phyloP scores from a whole-genome alignment of 1,140 invertebrate genomes.

The Brachionus plicatilis region DNA sequence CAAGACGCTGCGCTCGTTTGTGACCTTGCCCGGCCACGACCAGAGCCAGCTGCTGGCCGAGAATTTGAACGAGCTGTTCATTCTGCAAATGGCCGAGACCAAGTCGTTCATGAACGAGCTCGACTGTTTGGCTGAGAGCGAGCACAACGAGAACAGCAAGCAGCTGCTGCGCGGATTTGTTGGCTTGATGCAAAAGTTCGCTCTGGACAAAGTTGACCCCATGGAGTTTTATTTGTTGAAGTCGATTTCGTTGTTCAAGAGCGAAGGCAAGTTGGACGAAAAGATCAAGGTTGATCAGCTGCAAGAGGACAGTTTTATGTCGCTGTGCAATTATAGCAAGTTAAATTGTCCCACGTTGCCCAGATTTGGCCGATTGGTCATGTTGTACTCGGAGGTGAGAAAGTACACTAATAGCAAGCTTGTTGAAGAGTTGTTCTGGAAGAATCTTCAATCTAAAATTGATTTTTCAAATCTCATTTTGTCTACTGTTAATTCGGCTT shows the following conservation, averaged over 20 bases:
- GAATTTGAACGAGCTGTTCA: slow-evolving; percentile 17
- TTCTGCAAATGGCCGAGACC: slow-evolving; percentile 37
- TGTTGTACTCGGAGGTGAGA: slow-evolving; percentile 6
- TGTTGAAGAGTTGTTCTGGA: slow-evolving; percentile 9
- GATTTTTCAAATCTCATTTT: slow-evolving; percentile 5
- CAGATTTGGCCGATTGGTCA: background rate
- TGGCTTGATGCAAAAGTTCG: background rate
- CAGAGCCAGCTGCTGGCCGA: background rate
- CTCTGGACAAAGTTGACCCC: slow-evolving; percentile 17
- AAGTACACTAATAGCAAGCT: slow-evolving; percentile 9
- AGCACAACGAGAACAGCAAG: background rate
- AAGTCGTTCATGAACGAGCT: slow-evolving; percentile 1
- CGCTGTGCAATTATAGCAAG: slow-evolving; percentile 33
- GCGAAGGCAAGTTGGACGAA: background rate
- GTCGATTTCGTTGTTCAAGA: slow-evolving; percentile 33
- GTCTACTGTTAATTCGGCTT: background rate
- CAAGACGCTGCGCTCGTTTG: background rate
- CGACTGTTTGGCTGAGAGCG: background rate
- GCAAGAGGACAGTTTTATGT: slow-evolving; percentile 31
- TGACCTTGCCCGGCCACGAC: background rate
- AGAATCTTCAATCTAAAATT: background rate
- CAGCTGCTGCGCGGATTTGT: background rate
- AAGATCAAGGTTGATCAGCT: background rate
- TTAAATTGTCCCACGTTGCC: background rate
- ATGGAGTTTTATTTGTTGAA: slow-evolving; percentile 37